Evolutionary conservation across 2,888 invertebrate genomes (phyloP), one percentile per base, ranked within the genome.

Genomic region (Euproctis similis): DNA sequence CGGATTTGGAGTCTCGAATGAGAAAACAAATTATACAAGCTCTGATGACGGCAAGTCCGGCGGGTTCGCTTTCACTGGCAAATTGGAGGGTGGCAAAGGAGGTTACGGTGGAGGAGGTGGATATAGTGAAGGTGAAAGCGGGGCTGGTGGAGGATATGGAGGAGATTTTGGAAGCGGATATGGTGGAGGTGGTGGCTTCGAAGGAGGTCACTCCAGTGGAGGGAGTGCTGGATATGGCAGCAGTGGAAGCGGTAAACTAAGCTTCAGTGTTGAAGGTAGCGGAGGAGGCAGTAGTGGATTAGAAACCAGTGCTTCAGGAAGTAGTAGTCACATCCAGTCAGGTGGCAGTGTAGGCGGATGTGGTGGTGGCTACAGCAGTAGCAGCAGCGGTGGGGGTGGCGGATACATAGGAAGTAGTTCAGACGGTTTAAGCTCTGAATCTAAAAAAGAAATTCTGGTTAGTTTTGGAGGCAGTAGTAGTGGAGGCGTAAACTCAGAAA

Each of bases 1-100:
- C 2, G 51, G 54, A 8, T 30, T 55, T 4, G 54, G 62, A 2
- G 59, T 53, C 12, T 50, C 41, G 24, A 55, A 57, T 20, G 64
- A 62, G 30, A 76, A 77, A 52, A 58, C 65, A 1, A 58, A 81
- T 12, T 71, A 66, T 35, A 69, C 74, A 0, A 68, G 74, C 39
- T 75, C 78, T 10, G 67, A 73, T 13, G 80, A 81, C 31, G 80
- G 78, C 31, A 81, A 74, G 38, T 82, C 82, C 29, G 78, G 78
- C 30, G 82, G 80, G 1, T 80, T 73, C 32, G 80, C 77, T 2
- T 81, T 72, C 33, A 78, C 80, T 12, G 82, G 82, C 9, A 57
- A 58, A 1, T 40, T 73, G n/a, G 60, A 52, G 4, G 65, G 65
- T 12, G 70, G 68, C 1, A 72, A 73, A 37, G 75, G 80, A 8